These are phyloP conservation scores for Acanthopagrus latus DNA, from an alignment of 2,797 vertebrate species.

Conservation along the genomic window DNA sequence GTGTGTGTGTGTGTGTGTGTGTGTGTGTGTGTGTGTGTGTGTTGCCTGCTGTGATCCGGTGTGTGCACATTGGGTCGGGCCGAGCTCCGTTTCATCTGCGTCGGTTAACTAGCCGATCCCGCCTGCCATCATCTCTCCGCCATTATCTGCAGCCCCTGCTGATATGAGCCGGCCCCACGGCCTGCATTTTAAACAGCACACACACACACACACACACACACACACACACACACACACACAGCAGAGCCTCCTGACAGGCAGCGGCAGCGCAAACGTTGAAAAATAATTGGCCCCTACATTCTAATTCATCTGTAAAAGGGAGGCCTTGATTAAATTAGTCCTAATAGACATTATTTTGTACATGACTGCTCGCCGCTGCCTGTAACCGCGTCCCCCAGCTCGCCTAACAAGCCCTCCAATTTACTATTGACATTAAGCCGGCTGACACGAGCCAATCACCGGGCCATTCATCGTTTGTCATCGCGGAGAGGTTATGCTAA, in stretches of 20 bases:
- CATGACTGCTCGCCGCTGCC: constrained; percentile 91
- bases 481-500: constrained; percentile 86
- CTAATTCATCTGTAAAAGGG: constrained; percentile 96
- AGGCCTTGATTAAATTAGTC: constrained; percentile 96
- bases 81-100: constrained; percentile 59
- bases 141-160: constrained; percentile 66
- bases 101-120: constrained; percentile 76
- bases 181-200: constrained; percentile 71
- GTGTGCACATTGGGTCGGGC: constrained; percentile 15
- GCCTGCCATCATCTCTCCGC: constrained; percentile 70
- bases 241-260: constrained; percentile 83
- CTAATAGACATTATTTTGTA: constrained; percentile 98
- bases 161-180: constrained; percentile 66
- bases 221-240: constrained; percentile 28
- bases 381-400: constrained; percentile 74
- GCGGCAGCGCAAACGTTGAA: constrained; percentile 83
- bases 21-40: constrained; percentile 4
- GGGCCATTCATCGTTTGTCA: constrained; percentile 69
- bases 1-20: not conserved
- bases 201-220: constrained; percentile 42
- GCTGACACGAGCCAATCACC: constrained; percentile 86
- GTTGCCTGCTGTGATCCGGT: not conserved
- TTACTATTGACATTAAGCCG: constrained; percentile 92
- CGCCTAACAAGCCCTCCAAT: constrained; percentile 90
- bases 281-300: constrained; percentile 96